Percentiles rank a stretch among this genome's conserved stretches.
These are phyloP conservation scores for Anguilla megastoma DNA, from an alignment of 2,797 vertebrate genomes.

Conservation along the genomic window DNA sequence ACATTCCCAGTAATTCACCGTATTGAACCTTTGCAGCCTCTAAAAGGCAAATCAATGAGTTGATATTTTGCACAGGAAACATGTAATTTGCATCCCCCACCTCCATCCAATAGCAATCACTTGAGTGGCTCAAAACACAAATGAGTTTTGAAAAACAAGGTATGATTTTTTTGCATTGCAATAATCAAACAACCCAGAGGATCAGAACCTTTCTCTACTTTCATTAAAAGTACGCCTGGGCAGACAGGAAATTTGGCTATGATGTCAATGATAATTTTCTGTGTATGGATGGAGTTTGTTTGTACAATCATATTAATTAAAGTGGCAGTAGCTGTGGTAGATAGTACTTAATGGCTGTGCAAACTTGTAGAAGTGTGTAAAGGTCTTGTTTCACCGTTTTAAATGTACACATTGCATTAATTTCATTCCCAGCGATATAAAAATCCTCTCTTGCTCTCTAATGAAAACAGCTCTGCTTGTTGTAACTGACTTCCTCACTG, in stretches of 20 bases:
- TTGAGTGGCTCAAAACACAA: background rate
- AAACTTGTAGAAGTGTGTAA: background rate
- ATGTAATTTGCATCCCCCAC: background rate
- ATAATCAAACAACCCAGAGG: background rate
- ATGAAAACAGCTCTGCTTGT: background rate
- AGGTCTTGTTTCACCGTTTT: background rate
- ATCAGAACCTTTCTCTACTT: background rate
- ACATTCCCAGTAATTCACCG: background rate
- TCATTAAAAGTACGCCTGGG: too few species aligned
- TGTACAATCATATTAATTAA: background rate
- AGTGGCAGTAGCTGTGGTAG: background rate
- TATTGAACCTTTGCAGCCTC: constrained; percentile 8
- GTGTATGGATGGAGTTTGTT: background rate
- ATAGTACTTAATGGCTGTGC: background rate
- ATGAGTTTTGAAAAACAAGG: background rate
- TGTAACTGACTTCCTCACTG: background rate
- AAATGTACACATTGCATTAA: too few species aligned
- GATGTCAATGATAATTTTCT: background rate
- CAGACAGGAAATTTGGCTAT: background rate
- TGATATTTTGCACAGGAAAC: constrained; percentile 2
- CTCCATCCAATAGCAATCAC: background rate
- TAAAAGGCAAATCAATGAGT: constrained; percentile 9
- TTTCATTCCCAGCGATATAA: too few species aligned
- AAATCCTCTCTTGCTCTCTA: background rate
- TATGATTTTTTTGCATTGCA: background rate